Evolutionary conservation across 1,140 invertebrate species (phyloP).

Genomic region (Drosophila pseudoananassae): DNA sequence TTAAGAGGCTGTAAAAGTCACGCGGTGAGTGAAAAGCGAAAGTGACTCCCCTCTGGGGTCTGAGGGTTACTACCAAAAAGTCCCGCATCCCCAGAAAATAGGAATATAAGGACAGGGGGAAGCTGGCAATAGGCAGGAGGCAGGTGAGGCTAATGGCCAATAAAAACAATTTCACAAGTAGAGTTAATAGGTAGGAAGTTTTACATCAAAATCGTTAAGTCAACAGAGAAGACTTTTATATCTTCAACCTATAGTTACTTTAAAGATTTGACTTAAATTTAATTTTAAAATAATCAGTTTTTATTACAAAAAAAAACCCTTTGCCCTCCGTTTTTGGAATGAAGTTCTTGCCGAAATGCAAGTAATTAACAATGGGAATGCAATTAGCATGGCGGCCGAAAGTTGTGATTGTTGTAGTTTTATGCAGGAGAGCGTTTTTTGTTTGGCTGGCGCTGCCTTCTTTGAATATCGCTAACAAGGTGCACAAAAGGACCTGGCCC

Average conservation of each 20-base stretch:
- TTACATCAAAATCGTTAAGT: constrained; percentile 10
- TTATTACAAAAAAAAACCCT: not conserved
- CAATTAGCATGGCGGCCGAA: constrained; percentile 67
- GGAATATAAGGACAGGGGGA: no score
- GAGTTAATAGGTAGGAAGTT: constrained; percentile 8
- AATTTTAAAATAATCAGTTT: no score
- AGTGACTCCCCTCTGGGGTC: constrained; percentile 33
- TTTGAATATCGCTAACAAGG: constrained; percentile 63
- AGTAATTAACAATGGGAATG: constrained; percentile 82
- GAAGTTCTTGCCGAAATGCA: constrained; percentile 58
- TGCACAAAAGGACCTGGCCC: constrained; percentile 42
- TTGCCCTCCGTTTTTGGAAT: not conserved
- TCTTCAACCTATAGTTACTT: no score
- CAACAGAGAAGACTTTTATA: no score
- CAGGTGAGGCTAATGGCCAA: constrained; percentile 78
- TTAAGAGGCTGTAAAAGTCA: constrained; percentile 83
- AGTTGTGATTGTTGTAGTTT: constrained; percentile 52
- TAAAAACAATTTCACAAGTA: constrained; percentile 61
- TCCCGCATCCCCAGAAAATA: constrained; percentile 4
- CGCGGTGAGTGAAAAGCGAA: constrained; percentile 77
- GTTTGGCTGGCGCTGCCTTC: constrained; percentile 18
- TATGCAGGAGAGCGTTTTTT: constrained; percentile 26
- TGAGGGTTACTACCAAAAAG: constrained; percentile 64
- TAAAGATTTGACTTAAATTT: no score
- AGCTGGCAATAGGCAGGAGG: constrained; percentile 17